phyloP scores from a whole-genome alignment of 2,113 vertebrate genomes.

The Pomatorhinus ruficollis region DNA sequence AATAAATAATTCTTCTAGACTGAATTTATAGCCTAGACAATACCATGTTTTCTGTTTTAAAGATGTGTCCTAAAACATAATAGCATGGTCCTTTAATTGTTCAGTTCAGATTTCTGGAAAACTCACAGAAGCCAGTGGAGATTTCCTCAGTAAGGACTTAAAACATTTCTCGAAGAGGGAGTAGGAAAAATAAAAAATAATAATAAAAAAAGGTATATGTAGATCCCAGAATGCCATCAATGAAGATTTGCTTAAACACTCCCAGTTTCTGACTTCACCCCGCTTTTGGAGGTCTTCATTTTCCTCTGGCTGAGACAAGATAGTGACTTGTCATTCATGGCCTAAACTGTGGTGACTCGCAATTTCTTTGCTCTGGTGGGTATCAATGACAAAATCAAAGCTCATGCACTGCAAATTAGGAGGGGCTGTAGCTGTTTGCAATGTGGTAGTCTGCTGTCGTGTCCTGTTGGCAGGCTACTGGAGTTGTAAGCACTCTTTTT shows the following conservation, averaged over 20 bases:
- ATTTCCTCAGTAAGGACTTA: neutral
- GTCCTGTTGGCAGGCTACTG: neutral
- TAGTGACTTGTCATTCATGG: neutral
- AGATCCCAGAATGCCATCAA: neutral
- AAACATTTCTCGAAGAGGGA: neutral
- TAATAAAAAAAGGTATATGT: neutral
- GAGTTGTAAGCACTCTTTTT: neutral
- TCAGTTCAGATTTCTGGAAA: neutral
- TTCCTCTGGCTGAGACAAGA: neutral
- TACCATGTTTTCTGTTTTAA: neutral
- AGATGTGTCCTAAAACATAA: neutral
- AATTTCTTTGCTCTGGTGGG: neutral
- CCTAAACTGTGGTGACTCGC: neutral
- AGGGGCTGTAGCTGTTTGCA: neutral
- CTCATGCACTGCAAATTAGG: neutral
- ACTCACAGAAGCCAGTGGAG: neutral
- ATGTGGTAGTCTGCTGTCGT: accelerated
- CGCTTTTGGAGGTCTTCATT: neutral
- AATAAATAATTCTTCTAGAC: neutral
- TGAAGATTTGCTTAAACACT: neutral
- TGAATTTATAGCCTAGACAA: neutral
- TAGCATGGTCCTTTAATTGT: neutral
- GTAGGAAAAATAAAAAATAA: neutral
- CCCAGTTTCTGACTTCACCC: neutral
- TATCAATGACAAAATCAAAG: neutral